These are phyloP conservation scores for Anguilla anguilla DNA, from an alignment of 2,797 vertebrate genomes.

Conservation along the genomic window DNA sequence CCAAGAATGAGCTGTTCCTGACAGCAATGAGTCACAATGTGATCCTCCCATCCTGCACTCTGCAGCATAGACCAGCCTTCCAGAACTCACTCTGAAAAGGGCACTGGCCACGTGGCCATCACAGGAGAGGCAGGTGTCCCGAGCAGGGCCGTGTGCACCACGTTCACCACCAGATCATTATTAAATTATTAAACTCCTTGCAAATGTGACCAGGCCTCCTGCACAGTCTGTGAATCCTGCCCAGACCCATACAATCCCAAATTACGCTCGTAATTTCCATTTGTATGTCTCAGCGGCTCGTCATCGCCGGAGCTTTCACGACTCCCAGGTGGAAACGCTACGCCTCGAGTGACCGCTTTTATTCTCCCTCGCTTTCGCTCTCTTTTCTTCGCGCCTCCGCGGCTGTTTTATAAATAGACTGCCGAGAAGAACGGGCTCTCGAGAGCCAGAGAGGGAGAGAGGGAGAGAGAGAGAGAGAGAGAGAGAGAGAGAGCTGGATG, in stretches of 20 bases:
- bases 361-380: background rate
- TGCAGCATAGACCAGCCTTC: background rate
- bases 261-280: background rate
- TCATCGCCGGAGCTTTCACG: background rate
- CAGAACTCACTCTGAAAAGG: background rate
- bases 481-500: background rate
- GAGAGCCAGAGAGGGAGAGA: background rate
- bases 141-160: background rate
- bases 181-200: no score
- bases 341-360: background rate
- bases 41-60: background rate
- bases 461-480: no score
- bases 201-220: no score
- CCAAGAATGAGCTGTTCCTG: background rate
- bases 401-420: background rate
- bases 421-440: background rate
- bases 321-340: background rate
- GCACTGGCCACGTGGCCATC: background rate
- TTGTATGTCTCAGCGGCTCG: background rate
- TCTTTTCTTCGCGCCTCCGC: background rate
- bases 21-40: background rate
- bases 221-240: background rate
- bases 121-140: background rate
- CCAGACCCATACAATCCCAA: background rate
- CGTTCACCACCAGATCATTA: background rate